Conservation (phyloP, 37 sponge, comb jelly and placozoan genomes). For the Beroe forskalii region DNA sequence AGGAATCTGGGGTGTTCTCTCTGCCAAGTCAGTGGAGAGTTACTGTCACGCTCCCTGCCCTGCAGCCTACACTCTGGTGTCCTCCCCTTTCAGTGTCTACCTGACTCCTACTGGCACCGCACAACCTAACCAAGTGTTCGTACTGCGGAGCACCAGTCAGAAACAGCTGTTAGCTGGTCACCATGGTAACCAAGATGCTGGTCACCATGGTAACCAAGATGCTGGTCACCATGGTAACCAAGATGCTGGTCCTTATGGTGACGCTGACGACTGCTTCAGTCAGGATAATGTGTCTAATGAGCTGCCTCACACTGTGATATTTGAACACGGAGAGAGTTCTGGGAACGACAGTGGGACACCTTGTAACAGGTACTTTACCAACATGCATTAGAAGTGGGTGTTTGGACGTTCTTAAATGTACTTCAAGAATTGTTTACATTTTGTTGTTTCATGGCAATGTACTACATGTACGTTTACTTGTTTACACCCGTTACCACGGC, state of each 20-base stretch:
- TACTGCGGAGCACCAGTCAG: not conserved
- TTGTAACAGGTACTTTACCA: not conserved
- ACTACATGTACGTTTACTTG: too few relatives aligned
- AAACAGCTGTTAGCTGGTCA: too few relatives aligned
- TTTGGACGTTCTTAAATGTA: too few relatives aligned
- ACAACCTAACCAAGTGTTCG: conserved; percentile 3
- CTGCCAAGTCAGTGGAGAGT: conserved; percentile 49
- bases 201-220: too few relatives aligned
- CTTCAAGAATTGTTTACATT: too few relatives aligned
- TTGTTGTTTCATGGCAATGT: too few relatives aligned
- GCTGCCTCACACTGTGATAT: conserved; percentile 22
- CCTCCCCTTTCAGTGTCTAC: conserved; percentile 12
- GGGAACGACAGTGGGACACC: not conserved
- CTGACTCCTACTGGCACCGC: not conserved
- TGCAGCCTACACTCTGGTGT: conserved; percentile 4
- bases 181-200: not conserved
- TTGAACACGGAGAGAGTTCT: not conserved
- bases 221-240: too few relatives aligned
- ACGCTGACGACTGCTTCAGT: too few relatives aligned
- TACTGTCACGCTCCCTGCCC: conserved; percentile 26
- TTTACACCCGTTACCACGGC: too few relatives aligned
- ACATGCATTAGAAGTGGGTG: too few relatives aligned
- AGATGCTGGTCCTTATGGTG: too few relatives aligned
- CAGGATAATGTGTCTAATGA: too few relatives aligned
- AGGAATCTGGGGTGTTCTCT: conserved; percentile 77